Evolutionary conservation across 53 echinoderm and acorn worm species (phyloP), one percentile per base, ranked within the genome.

Genomic region (Antedon mediterranea): DNA sequence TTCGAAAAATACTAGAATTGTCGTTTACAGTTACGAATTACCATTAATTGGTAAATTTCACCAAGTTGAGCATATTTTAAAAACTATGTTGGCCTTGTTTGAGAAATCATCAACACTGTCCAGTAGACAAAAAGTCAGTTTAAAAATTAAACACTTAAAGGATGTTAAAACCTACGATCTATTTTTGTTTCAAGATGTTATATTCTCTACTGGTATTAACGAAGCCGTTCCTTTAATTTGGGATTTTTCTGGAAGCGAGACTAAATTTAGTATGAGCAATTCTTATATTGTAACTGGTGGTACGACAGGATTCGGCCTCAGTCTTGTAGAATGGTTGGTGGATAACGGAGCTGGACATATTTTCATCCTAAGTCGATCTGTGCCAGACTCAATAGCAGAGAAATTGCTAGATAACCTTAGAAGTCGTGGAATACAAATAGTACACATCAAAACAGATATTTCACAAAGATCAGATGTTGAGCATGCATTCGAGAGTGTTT

Each of bases 261-360:
- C 34, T 26, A 28, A 13, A 7, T 31, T 33, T 7, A 79, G 83
- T 26, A 44, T 73, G 26, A 15, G 42, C 3, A 73, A 82, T 0
- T 85, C 90, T 0, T 90, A 90, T 43, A 75, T 90, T 30, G 83
- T 90, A 6, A 87, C 87, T 32, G 90, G 90, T 28, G 90, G 90
- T 13, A 82, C 87, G 0, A 87, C 73, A 76, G 90, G 90, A 5
- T 80, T 90, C 23, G 90, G 90, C 26, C 79, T 84, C 11, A 71
- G 79, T 11, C 32, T 90, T 31, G 75, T 87, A 26, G 80, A 79
- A 28, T 87, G 90, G 90, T 44, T 90, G 72, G 73, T 77, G 3
- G 34, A 42, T 7, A 78, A 79, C 73, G 88, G 91, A n/a, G 88
- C 85, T 41, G 33, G 72, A 27, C 42, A 77, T 44, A 73, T 91